A percentile compares a stretch with the other conserved stretches of the same genome.
These are phyloP conservation scores for Parnassius mnemosyne DNA, from an alignment of 2,888 invertebrate species.

Conservation along the genomic window DNA sequence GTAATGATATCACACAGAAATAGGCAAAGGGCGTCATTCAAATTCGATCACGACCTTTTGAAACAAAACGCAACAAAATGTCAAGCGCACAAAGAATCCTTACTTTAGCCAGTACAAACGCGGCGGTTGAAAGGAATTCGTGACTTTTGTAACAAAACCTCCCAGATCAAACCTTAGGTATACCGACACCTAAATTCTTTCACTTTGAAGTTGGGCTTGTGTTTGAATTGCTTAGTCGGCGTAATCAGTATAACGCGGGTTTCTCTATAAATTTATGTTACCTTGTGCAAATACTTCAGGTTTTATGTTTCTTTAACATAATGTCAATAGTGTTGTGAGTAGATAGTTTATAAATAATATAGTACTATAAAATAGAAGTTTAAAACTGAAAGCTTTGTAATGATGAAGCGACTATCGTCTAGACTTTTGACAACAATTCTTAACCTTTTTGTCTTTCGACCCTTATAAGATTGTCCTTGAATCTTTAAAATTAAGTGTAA, in stretches of 20 bases:
- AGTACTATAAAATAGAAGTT: no score
- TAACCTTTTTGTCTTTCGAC: no score
- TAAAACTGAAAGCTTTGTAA: no score
- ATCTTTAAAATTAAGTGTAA: no score
- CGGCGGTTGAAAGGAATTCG: conserved; percentile 24
- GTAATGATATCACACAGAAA: conserved; percentile 25
- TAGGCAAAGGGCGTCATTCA: conserved; percentile 28
- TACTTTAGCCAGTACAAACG: conserved; percentile 22
- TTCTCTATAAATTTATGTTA: not conserved
- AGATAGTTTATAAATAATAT: no score
- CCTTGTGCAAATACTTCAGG: no score
- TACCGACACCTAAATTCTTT: conserved; percentile 23
- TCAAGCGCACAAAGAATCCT: conserved; percentile 28
- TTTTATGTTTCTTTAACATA: not conserved
- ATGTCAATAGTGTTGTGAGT: not conserved
- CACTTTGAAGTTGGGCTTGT: conserved; percentile 23
- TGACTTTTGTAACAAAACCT: conserved; percentile 28
- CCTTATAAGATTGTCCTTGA: no score
- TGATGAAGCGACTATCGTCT: no score
- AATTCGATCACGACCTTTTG: conserved; percentile 28
- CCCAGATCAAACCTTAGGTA: conserved; percentile 17
- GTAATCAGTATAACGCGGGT: conserved; percentile 1
- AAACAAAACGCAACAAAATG: conserved; percentile 28
- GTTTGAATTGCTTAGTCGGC: conserved; percentile 11
- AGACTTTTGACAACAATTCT: no score